These are phyloP conservation scores for Diaprepes abbreviatus DNA, from an alignment of 2,888 invertebrate genomes.

Conservation along the genomic window DNA sequence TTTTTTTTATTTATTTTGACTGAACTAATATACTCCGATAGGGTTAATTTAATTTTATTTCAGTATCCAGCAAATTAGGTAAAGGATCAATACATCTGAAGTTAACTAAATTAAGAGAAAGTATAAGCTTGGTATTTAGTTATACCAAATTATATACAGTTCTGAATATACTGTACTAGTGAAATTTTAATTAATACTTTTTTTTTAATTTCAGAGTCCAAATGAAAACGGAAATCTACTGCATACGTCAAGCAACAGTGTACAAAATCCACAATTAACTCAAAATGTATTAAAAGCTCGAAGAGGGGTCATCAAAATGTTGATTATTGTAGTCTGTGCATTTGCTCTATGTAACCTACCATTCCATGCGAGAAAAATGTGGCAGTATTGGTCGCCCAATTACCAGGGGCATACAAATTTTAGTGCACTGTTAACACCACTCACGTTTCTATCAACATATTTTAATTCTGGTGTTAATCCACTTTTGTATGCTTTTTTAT, in stretches of 20 bases:
- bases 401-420: constrained; percentile 79
- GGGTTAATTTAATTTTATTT: too few relatives aligned
- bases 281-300: constrained; percentile 84
- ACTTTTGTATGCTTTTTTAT: constrained; percentile 88
- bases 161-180: too few relatives aligned
- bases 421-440: constrained; percentile 84
- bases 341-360: constrained; percentile 93
- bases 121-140: too few relatives aligned
- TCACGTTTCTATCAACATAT: constrained; percentile 89
- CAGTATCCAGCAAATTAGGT: too few relatives aligned
- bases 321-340: constrained; percentile 88
- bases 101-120: too few relatives aligned
- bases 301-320: constrained; percentile 88
- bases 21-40: too few relatives aligned
- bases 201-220: constrained; percentile 8
- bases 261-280: constrained; percentile 75
- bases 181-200: too few relatives aligned
- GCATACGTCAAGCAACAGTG: constrained; percentile 54
- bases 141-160: too few relatives aligned
- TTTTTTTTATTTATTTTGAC: too few relatives aligned
- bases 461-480: constrained; percentile 94
- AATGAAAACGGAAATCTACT: constrained; percentile 23
- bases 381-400: constrained; percentile 80
- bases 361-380: constrained; percentile 89
- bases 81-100: too few relatives aligned